Percentiles rank a stretch among this genome's conserved stretches.
Evolutionary conservation across 30 jellyfish, hydroid and myxozoan genomes (phyloP).

Genomic region (Morbakka virulenta): DNA sequence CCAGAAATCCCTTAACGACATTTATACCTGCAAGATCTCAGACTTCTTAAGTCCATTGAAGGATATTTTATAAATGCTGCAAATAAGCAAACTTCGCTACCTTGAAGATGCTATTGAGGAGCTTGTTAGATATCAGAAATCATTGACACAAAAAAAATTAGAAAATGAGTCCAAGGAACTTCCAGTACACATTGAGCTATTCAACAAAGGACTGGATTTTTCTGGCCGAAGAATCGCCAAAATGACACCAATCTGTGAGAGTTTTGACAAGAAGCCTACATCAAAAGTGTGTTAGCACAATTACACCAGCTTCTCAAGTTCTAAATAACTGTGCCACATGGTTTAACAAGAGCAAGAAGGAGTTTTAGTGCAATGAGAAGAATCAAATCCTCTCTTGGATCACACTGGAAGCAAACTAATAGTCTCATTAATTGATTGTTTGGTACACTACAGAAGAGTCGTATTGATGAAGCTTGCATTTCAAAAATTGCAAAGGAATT

Average conservation of each 20-base stretch:
- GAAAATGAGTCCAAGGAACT: slow-evolving; percentile 30
- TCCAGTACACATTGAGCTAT: slow-evolving; percentile 17
- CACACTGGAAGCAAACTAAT: not conserved
- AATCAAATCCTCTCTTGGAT: not conserved
- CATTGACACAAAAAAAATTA: slow-evolving; percentile 29
- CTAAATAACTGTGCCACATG: not conserved
- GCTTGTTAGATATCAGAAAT: slow-evolving; percentile 44
- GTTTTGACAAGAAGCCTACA: slow-evolving; percentile 10
- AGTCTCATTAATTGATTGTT: not conserved
- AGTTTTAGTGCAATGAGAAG: not conserved
- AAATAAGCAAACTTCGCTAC: slow-evolving; percentile 16
- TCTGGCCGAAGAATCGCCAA: slow-evolving; percentile 25
- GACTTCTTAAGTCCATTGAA: slow-evolving; percentile 40
- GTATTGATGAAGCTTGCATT: not conserved
- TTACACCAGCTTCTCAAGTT: not conserved
- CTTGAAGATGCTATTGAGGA: slow-evolving; percentile 28
- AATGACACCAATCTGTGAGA: slow-evolving; percentile 30
- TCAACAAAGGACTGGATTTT: slow-evolving; percentile 4
- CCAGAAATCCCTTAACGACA: slow-evolving; percentile 29
- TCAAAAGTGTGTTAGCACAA: slow-evolving; percentile 22
- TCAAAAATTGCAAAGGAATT: not conserved
- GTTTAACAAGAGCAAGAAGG: not conserved
- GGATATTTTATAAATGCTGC: slow-evolving; percentile 22
- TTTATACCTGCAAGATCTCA: slow-evolving; percentile 19
- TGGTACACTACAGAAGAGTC: not conserved